Base-by-base conservation (phyloP, 64 coral and sea anemone species). In the Exaiptasia diaphana region DNA sequence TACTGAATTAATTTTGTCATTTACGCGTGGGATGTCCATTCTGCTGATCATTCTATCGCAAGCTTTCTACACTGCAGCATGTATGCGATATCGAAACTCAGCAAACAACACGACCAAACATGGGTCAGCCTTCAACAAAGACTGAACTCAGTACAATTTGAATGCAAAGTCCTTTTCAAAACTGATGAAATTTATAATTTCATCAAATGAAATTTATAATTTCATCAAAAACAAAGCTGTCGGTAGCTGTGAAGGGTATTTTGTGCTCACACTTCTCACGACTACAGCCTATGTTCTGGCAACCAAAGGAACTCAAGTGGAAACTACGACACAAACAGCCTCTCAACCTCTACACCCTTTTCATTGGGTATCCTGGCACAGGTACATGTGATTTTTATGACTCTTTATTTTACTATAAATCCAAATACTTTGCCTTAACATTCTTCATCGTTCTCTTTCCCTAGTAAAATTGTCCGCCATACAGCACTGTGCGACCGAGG, bases 351-450 rank as follows among this genome's bases (percentile, higher is more conserved):
- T 76, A 49, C 49, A 76, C 28, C 7, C 48, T 55, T 15, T 76
- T 76, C 52, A 44, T 76, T 43, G 73, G 46, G 4, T 34, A 76
- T 76, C 73, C 73, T 36, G 73, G 72, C 11, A 75, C 72, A 31
- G 72, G 72, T 75, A 75, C 28, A 41, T 74, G n/a, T n/a, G n/a
- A n/a, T n/a, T n/a, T n/a, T n/a, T n/a, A n/a, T n/a, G n/a, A n/a
- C n/a, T n/a, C n/a, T n/a, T n/a, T n/a, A n/a, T n/a, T n/a, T n/a
- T n/a, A n/a, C n/a, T n/a, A n/a, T n/a, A n/a, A n/a, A n/a, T n/a
- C n/a, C n/a, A n/a, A n/a, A n/a, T n/a, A n/a, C n/a, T n/a, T n/a
- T n/a, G n/a, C n/a, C n/a, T 54, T 15, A 54, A 54, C 24, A 18
- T 54, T 60, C 56, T 60, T 60, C 3, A 24, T 60, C 22, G 5